Evolutionary conservation across 2,888 invertebrate genomes (phyloP), one percentile per base, ranked within the genome.

Genomic region (Dynastes maya): DNA sequence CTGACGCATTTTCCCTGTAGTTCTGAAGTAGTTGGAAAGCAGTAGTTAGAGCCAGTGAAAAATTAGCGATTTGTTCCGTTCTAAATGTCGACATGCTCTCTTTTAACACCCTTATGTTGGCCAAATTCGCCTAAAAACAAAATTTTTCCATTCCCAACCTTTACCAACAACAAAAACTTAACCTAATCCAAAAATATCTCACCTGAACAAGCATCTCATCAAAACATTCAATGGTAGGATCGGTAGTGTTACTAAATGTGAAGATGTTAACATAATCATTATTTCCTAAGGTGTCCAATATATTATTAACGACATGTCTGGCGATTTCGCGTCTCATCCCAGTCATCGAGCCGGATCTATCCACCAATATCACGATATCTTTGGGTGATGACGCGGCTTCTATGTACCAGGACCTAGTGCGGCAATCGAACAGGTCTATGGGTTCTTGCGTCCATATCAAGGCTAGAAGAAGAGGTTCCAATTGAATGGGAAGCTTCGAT

Each of bases 251-350:
- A 83, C 96, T 95, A 90, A 98, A 99, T 86, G 95, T 95, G 90
- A 96, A 95, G 82, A 99, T 96, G 88, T 98, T 98, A 84, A 99
- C 98, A 90, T 96, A 99, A 89, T 99, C 99, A 89, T 99, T 98
- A 89, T 98, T 98, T 71, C 97, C 97, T 58, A 99, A 93, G 0
- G 99, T 99, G 85, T 98, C 98, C 82, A 99, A 91, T 82, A 99
- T 98, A 84, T 95, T 95, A 80, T 94, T 94, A 80, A 95, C 95
- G 61, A 95, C 95, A 87, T 95, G 95, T 88, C 94, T 92, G 76
- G 98, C 98, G 83, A 99, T 98, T 89, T 97, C 97, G 85, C 96
- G 93, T 83, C 95, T 91, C 89, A 93, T 91, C 2, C 89, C 89
- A 0, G 91, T 92, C 93, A 94, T 94, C 13, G 93, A 93, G 11